phyloP scores from a whole-genome alignment of 2,113 vertebrate species.

The Equus przewalskii region DNA sequence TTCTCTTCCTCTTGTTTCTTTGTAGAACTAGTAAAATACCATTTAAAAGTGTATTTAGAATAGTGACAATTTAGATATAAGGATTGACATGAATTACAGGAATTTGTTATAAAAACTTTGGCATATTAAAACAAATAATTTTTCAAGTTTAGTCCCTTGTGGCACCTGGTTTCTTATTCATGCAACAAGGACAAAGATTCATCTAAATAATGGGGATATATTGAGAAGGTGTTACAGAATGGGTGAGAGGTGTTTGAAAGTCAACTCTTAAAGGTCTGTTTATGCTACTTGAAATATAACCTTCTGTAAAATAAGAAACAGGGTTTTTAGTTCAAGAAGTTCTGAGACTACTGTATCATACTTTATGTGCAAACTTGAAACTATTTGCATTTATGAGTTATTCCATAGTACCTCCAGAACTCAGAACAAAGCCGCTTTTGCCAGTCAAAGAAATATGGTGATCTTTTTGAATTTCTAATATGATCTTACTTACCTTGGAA shows the following conservation, averaged over 20 bases:
- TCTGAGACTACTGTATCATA: neutral
- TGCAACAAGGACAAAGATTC: neutral
- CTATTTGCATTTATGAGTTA: constrained; percentile 40
- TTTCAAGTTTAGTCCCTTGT: constrained; percentile 23
- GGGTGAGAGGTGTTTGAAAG: neutral
- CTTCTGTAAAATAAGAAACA: constrained; percentile 38
- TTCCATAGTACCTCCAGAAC: constrained; percentile 55
- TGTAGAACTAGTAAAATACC: constrained; percentile 81
- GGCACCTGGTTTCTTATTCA: neutral
- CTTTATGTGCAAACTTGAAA: constrained; percentile 38
- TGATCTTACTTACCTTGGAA: constrained; percentile 36
- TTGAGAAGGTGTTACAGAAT: neutral
- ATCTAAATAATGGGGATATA: neutral
- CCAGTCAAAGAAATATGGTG: neutral
- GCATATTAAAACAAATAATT: constrained; percentile 55
- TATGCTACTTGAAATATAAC: constrained; percentile 22
- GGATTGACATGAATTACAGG: constrained; percentile 56
- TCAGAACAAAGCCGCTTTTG: neutral
- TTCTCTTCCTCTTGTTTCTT: constrained; percentile 80
- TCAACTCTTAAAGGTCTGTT: constrained; percentile 34
- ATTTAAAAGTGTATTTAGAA: constrained; percentile 78
- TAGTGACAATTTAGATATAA: constrained; percentile 73
- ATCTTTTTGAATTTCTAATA: constrained; percentile 37
- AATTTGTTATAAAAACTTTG: constrained; percentile 56
- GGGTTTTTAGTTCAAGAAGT: constrained; percentile 48